These are phyloP conservation scores for Diorhabda sublineata DNA, from an alignment of 1,140 invertebrate genomes.

Conservation along the genomic window DNA sequence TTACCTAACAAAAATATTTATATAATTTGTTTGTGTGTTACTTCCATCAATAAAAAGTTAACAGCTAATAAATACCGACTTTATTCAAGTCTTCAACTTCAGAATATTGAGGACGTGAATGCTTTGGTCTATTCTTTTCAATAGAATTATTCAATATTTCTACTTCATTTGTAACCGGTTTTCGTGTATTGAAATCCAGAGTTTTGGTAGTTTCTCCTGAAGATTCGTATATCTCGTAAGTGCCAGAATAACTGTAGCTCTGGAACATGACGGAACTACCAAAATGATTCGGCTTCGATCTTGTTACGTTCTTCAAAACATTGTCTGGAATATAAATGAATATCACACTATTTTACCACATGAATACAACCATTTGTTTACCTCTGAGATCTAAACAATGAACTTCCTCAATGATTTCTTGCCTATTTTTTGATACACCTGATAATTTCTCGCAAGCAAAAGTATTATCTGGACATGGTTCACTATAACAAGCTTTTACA, in stretches of 20 bases:
- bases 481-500: background rate
- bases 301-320: background rate
- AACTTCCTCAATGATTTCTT: background rate
- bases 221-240: background rate
- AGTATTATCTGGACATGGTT: background rate
- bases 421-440: background rate
- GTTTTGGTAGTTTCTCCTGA: no score
- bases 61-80: background rate
- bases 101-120: background rate
- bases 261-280: background rate
- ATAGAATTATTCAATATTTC: background rate
- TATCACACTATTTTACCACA: background rate
- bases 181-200: no score
- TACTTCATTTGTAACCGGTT: background rate
- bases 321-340: background rate
- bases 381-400: background rate
- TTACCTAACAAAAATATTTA: no score
- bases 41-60: no score
- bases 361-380: background rate
- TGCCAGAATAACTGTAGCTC: background rate
- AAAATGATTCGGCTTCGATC: background rate
- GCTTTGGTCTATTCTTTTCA: background rate
- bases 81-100: background rate
- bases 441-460: background rate
- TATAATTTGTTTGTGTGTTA: no score